Base-by-base conservation (phyloP, 2,888 invertebrate genomes). In the Drosophila colorata region DNA sequence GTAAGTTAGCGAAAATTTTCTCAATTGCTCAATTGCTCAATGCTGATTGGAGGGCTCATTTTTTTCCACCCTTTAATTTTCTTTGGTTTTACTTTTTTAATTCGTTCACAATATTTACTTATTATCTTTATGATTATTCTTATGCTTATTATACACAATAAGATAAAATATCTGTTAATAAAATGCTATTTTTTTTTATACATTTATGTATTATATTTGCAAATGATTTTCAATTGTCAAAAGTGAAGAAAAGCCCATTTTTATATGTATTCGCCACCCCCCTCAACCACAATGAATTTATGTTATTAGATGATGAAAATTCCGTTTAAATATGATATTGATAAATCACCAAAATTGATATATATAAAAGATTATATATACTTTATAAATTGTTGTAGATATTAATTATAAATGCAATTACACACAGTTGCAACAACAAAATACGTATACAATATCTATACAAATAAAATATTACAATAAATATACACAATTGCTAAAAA, bases 351-450 rank as follows among this genome's bases (percentile, higher is more conserved):
- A 57, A 63, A 56, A 75, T 61, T 61, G 41, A 46, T 37, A 33
- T 37, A 41, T 13, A 51, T 18, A 47, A 52, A 52, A 31, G 14
- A 9, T 37, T 40, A 40, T 44, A 35, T 11, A 63, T 46, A 52
- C 51, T 37, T 55, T 56, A 56, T 69, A 51, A 16, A 63, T 61
- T 64, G 44, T 64, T 84, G 76, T 84, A 85, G 85, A 82, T 82
- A 79, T 69, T 82, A 82, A 74, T 31, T 23, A 23, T 69, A 63
- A 53, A 61, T 58, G 69, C 71, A 68, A 68, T 47, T 44, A 18
- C 55, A 77, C 68, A 55, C 56, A 80, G 55, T 58, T 13, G 66
- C 51, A 65, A 59, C 55, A 61, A 66, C 20, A 69, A 61, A 78
- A 49, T 69, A 60, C 43, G 38, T 74, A 65, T 74, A 69, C 56